Evolutionary conservation across 2,113 vertebrate species (phyloP).

Genomic region (Scomber colias): DNA sequence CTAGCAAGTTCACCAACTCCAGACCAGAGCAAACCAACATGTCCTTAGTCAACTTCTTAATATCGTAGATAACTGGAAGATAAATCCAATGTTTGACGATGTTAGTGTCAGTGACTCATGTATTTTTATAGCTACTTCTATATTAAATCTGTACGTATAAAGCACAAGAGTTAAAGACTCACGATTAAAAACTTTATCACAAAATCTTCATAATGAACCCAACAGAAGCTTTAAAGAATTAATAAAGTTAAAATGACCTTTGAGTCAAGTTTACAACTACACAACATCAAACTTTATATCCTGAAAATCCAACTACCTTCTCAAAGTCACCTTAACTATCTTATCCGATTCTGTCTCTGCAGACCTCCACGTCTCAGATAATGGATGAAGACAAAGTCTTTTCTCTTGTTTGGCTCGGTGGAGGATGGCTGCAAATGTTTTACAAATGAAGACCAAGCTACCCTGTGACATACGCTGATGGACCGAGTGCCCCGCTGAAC

Average conservation of each 20-base stretch:
- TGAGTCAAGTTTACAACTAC: not conserved
- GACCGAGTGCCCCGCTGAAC: not conserved
- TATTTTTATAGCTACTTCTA: too few relatives aligned
- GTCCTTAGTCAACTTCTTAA: too few relatives aligned
- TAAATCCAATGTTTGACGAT: too few relatives aligned
- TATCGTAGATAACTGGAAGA: too few relatives aligned
- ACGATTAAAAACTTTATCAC: not conserved
- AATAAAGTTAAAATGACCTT: not conserved
- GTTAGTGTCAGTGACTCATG: too few relatives aligned
- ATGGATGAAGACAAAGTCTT: not conserved
- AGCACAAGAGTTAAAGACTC: not conserved
- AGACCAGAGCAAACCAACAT: too few relatives aligned
- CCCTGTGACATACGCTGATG: not conserved
- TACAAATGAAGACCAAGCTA: slow-evolving; percentile 10
- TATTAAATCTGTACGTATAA: too few relatives aligned
- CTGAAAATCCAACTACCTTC: not conserved
- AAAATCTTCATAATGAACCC: not conserved
- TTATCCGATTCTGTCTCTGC: not conserved
- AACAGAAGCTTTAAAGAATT: not conserved
- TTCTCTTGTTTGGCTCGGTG: not conserved
- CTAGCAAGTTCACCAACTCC: too few relatives aligned
- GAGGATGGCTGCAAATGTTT: slow-evolving; percentile 5
- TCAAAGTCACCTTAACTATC: slow-evolving; percentile 21
- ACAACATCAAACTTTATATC: not conserved
- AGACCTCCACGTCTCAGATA: not conserved